Conservation (phyloP, 2,797 vertebrate species). For the Fistularia tabacaria region DNA sequence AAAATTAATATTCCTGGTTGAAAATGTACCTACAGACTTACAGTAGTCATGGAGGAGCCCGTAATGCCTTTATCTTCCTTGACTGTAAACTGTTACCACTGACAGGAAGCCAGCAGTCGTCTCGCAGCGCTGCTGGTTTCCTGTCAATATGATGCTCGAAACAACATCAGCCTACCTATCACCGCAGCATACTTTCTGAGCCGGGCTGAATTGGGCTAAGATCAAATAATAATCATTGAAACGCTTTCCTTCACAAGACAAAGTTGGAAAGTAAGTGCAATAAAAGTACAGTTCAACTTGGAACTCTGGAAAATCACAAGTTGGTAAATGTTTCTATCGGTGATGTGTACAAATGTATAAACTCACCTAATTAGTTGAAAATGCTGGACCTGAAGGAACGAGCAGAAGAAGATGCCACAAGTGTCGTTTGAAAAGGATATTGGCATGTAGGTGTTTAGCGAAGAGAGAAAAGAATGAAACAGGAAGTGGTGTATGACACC, state of each 20-base stretch:
- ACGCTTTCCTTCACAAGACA: no score
- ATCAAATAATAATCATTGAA: not conserved
- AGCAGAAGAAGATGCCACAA: no score
- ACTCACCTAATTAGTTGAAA: no score
- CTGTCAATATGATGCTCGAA: constrained; percentile 49
- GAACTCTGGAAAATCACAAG: no score
- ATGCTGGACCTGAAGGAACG: no score
- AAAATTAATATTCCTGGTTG: not conserved
- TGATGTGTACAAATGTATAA: no score
- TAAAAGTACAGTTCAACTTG: no score
- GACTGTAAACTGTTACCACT: constrained; percentile 5
- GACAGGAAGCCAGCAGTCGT: constrained; percentile 60
- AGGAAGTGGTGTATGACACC: no score
- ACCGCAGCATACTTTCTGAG: constrained; percentile 4
- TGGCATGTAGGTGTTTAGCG: no score
- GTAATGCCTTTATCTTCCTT: not conserved
- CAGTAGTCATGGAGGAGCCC: constrained; percentile 21
- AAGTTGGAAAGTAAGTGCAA: not conserved
- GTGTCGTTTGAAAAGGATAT: no score
- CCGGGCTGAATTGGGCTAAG: not conserved
- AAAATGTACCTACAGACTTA: not conserved
- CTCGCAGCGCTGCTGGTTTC: constrained; percentile 48
- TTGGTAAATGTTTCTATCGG: no score
- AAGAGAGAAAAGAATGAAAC: no score
- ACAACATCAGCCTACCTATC: constrained; percentile 18